Evolutionary conservation across 1,140 invertebrate genomes (phyloP).

Genomic region (Formica exsecta): DNA sequence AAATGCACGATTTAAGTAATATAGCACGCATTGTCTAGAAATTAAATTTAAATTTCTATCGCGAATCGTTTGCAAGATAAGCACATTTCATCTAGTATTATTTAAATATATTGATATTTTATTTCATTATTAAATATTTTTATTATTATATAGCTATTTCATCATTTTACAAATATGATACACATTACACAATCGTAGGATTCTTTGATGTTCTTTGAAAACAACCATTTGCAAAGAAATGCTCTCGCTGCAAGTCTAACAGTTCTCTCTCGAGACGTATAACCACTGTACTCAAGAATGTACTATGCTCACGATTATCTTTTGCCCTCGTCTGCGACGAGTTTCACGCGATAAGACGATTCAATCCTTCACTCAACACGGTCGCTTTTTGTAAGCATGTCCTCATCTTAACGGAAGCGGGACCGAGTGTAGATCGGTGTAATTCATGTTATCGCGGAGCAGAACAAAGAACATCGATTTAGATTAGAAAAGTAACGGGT

Average conservation of each 20-base stretch:
- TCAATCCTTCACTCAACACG: slow-evolving; percentile 40
- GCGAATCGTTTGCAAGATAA: neutral
- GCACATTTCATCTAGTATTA: neutral
- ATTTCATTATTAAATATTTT: neutral
- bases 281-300: neutral
- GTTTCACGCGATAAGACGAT: slow-evolving; percentile 47
- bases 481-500: slow-evolving; percentile 74
- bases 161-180: neutral
- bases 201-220: neutral
- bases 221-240: neutral
- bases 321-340: slow-evolving; percentile 12
- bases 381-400: slow-evolving; percentile 3
- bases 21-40: neutral
- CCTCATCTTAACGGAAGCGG: slow-evolving; percentile 40
- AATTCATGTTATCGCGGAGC: slow-evolving; percentile 65
- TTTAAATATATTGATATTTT: slow-evolving; percentile 1
- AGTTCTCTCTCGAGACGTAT: neutral
- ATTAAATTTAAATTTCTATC: neutral
- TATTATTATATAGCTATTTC: neutral
- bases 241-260: neutral
- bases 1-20: slow-evolving; percentile 10
- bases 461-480: slow-evolving; percentile 66
- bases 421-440: slow-evolving; percentile 70
- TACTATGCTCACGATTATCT: slow-evolving; percentile 6
- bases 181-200: neutral